These are phyloP conservation scores for Zosterops japonicus DNA, from an alignment of 2,113 vertebrate genomes.

Conservation along the genomic window DNA sequence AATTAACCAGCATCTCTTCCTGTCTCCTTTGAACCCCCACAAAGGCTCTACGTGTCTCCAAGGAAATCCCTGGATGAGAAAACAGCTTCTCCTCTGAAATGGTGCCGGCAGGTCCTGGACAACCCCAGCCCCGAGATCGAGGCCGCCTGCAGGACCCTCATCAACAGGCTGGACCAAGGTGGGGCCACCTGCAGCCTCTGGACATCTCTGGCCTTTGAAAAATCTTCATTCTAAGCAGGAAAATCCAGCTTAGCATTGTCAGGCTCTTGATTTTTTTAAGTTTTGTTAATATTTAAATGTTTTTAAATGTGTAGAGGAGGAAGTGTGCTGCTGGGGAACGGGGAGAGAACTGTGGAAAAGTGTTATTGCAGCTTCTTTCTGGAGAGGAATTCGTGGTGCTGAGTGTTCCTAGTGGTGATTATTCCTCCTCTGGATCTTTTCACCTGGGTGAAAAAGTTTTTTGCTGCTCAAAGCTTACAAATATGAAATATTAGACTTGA, in stretches of 20 bases:
- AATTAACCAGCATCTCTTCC: not conserved
- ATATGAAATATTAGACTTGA: not conserved
- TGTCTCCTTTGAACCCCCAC: not conserved
- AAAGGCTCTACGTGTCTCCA: conserved; percentile 88
- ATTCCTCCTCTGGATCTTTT: not conserved
- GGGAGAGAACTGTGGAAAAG: not conserved
- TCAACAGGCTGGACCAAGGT: conserved; percentile 88
- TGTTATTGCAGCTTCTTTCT: not conserved
- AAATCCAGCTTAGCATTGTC: not conserved
- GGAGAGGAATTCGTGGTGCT: not conserved
- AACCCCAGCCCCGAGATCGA: conserved; percentile 89
- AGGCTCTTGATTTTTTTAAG: not conserved
- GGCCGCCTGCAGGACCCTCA: conserved; percentile 83
- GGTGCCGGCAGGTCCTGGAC: conserved; percentile 88
- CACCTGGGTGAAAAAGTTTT: not conserved
- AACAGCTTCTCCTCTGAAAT: conserved; percentile 81
- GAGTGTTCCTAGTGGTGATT: not conserved
- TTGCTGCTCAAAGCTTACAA: not conserved
- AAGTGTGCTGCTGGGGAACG: not conserved
- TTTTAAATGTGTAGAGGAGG: not conserved
- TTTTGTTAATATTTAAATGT: not conserved
- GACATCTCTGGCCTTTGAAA: no score
- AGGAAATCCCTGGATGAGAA: conserved; percentile 75
- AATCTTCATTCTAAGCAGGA: not conserved
- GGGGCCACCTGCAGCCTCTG: not conserved